These are phyloP conservation scores for Hippocampus abdominalis DNA, from an alignment of 2,113 vertebrate species.

Conservation along the genomic window DNA sequence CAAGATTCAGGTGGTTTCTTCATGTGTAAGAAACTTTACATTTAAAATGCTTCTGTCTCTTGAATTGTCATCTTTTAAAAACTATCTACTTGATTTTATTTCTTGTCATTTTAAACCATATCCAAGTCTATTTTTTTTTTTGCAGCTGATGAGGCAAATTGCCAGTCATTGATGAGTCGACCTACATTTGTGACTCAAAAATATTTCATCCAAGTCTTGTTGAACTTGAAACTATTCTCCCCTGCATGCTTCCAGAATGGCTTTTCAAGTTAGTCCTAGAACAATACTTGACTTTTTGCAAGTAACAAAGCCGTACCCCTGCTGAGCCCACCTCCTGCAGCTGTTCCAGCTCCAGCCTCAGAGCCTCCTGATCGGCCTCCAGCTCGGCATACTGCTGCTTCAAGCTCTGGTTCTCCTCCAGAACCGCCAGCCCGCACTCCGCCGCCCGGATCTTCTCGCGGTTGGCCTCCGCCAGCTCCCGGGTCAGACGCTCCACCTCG, in stretches of 20 bases:
- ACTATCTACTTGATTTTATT: not conserved
- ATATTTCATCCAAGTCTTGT: not conserved
- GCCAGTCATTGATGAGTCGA: too few species aligned
- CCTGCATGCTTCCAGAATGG: not conserved
- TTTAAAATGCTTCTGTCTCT: too few species aligned
- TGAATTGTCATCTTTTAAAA: too few species aligned
- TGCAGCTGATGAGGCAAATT: not conserved
- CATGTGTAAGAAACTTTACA: too few species aligned
- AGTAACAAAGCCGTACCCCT: conserved; percentile 24
- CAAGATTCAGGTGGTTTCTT: too few species aligned
- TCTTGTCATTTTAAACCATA: not conserved
- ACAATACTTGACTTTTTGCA: conserved; percentile 5
- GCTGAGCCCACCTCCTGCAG: conserved; percentile 83
- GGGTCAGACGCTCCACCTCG: conserved; percentile 86
- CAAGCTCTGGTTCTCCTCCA: conserved; percentile 94
- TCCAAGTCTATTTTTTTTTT: not conserved
- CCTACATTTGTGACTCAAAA: not conserved
- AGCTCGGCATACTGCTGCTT: conserved; percentile 93
- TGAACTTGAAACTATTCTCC: not conserved
- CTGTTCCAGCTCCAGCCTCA: conserved; percentile 90
- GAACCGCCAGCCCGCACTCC: conserved; percentile 92
- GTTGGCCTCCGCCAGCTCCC: conserved; percentile 90
- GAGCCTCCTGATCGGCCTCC: conserved; percentile 86
- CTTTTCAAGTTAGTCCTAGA: not conserved
- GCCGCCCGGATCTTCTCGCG: conserved; percentile 95